Conservation (phyloP, 2,888 invertebrate genomes). For the Epiblema foenella region DNA sequence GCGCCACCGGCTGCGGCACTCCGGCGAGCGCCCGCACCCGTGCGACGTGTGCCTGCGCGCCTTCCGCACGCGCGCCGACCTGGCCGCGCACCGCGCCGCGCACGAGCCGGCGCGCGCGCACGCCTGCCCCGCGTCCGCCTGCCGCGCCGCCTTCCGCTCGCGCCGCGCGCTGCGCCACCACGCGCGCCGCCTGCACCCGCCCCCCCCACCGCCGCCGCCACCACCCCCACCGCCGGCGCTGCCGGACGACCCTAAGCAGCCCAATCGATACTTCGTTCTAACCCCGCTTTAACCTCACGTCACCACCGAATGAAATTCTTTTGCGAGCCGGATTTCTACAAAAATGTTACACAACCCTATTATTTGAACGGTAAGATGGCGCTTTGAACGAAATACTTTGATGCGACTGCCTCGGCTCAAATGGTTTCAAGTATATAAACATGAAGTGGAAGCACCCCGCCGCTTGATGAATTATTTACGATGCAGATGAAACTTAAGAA, state of each 20-base stretch:
- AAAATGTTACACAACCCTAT: too few species aligned
- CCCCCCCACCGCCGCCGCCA: slow-evolving; percentile 35
- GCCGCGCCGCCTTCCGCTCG: slow-evolving; percentile 84
- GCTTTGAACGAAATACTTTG: too few species aligned
- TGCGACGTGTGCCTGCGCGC: slow-evolving; percentile 74
- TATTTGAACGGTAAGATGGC: too few species aligned
- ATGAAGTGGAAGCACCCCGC: not conserved
- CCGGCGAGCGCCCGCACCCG: slow-evolving; percentile 83
- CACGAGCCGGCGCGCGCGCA: slow-evolving; percentile 81
- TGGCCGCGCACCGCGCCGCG: slow-evolving; percentile 85
- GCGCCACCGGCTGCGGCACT: slow-evolving; percentile 85
- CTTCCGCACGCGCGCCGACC: slow-evolving; percentile 86
- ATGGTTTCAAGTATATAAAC: too few species aligned
- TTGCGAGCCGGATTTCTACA: too few species aligned
- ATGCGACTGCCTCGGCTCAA: too few species aligned
- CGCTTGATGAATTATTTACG: not conserved
- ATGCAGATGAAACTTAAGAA: not conserved
- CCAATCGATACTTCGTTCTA: slow-evolving; percentile 20
- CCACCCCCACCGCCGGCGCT: not conserved
- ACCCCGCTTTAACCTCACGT: slow-evolving; percentile 23
- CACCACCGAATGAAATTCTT: too few species aligned
- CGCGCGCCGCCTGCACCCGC: slow-evolving; percentile 68
- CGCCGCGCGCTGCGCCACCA: slow-evolving; percentile 80
- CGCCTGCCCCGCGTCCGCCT: slow-evolving; percentile 77
- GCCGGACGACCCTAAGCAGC: not conserved